Percentiles rank a stretch among this genome's conserved stretches.
These are phyloP conservation scores for Dermochelys coriacea DNA, from an alignment of 2,797 vertebrate genomes.

Conservation along the genomic window DNA sequence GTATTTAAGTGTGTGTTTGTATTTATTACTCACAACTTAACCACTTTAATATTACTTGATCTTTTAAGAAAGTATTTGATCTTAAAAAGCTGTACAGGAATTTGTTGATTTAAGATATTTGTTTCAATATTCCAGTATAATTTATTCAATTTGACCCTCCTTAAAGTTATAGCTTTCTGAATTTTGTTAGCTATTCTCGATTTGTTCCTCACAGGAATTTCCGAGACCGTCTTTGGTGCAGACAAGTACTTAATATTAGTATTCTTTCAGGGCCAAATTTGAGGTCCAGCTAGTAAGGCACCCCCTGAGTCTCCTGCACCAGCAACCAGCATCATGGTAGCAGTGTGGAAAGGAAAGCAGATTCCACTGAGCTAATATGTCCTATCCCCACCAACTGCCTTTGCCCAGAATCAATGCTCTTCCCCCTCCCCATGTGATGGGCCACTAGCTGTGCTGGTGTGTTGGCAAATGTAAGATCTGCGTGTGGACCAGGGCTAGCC, in stretches of 20 bases:
- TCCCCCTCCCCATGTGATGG: accelerated
- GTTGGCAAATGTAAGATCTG: accelerated
- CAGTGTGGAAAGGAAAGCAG: neutral
- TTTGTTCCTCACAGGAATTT: slow-evolving; percentile 36
- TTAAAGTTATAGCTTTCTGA: neutral
- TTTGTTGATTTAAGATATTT: slow-evolving; percentile 54
- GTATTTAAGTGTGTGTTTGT: neutral
- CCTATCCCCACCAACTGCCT: neutral
- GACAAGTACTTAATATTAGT: slow-evolving; percentile 4
- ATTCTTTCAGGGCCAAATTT: neutral
- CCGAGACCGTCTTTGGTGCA: neutral
- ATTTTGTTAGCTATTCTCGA: neutral
- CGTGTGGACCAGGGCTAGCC: neutral
- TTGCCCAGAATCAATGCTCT: neutral
- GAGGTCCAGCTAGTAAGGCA: too few relatives aligned
- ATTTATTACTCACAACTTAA: slow-evolving; percentile 2
- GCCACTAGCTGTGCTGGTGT: neutral
- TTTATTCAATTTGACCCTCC: neutral
- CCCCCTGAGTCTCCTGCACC: neutral
- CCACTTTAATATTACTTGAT: slow-evolving; percentile 4
- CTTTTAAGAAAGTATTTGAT: neutral
- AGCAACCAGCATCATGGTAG: neutral
- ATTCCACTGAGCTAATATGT: neutral
- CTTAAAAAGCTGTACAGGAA: slow-evolving; percentile 31
- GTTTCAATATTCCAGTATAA: slow-evolving; percentile 23